Conservation (phyloP, 2,888 invertebrate species). For the Campopleginae sp. region DNA sequence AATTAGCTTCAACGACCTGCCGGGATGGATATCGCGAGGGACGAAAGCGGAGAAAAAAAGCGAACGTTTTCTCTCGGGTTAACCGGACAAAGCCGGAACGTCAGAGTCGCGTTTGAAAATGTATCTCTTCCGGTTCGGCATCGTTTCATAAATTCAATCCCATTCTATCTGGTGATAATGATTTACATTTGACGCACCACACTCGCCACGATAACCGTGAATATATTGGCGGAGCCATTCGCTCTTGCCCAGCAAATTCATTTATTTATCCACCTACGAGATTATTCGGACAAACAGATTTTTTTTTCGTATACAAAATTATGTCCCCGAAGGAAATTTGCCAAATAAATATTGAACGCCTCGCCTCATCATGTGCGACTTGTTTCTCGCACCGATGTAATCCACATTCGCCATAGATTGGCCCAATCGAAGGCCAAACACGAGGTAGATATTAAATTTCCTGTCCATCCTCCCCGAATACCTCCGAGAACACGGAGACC, state of each 20-base stretch:
- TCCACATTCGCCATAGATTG: background rate
- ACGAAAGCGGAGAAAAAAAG: background rate
- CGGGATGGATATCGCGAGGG: no score
- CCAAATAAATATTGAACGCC: no score
- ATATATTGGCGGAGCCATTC: slow-evolving; percentile 34
- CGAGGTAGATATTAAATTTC: slow-evolving; percentile 67
- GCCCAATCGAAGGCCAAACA: slow-evolving; percentile 50
- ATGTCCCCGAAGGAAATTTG: no score
- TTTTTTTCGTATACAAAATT: no score
- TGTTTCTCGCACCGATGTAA: background rate
- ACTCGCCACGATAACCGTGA: slow-evolving; percentile 46
- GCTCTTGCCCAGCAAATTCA: no score
- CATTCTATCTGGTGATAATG: slow-evolving; percentile 52
- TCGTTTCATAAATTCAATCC: slow-evolving; percentile 32
- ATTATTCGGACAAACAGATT: no score
- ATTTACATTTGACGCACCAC: slow-evolving; percentile 47
- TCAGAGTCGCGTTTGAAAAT: slow-evolving; percentile 34
- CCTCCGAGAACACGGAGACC: slow-evolving; percentile 50
- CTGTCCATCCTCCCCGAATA: slow-evolving; percentile 65
- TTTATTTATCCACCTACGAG: background rate
- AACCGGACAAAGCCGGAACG: slow-evolving; percentile 55
- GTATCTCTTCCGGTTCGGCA: slow-evolving; percentile 38
- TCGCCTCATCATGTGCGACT: background rate
- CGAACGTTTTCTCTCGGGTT: background rate
- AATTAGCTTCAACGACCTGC: background rate